phyloP scores from a whole-genome alignment of 2,888 invertebrate genomes.

The Podabrus alpinus region DNA sequence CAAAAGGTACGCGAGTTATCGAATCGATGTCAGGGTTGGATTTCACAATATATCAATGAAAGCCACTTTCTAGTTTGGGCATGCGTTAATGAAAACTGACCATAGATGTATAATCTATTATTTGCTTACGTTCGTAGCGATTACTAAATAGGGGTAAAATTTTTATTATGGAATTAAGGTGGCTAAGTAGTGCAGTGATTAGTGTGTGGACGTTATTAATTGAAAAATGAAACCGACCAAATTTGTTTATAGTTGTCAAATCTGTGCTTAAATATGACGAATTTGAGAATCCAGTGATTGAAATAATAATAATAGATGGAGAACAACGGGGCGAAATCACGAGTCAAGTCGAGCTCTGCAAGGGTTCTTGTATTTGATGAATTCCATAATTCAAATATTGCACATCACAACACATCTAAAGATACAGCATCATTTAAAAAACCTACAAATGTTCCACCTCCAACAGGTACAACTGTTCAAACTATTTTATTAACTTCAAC shows the following conservation, averaged over 20 bases:
- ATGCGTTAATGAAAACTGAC: conserved; percentile 23
- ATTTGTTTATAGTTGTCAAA: neutral
- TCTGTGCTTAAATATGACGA: neutral
- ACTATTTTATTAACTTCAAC: neutral
- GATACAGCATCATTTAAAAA: conserved; percentile 32
- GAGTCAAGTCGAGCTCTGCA: conserved; percentile 64
- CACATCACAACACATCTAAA: conserved; percentile 41
- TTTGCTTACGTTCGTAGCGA: conserved; percentile 17
- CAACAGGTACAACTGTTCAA: conserved; percentile 41
- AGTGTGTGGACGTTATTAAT: neutral
- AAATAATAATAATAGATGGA: conserved; percentile 42
- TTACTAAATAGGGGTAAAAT: conserved; percentile 20
- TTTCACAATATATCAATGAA: conserved; percentile 31
- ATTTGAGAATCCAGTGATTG: neutral
- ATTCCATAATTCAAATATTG: conserved; percentile 50
- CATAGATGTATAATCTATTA: conserved; percentile 24
- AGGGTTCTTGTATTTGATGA: conserved; percentile 79
- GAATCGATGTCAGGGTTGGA: conserved; percentile 31
- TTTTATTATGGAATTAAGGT: conserved; percentile 14
- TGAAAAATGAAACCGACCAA: neutral
- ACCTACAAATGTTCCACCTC: conserved; percentile 35
- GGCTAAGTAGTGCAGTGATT: conserved; percentile 7
- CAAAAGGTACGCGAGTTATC: conserved; percentile 5
- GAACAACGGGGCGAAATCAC: conserved; percentile 51
- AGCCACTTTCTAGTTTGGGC: conserved; percentile 29